Evolutionary conservation across 2,113 vertebrate genomes (phyloP), one percentile per base, ranked within the genome.

Genomic region (Psilopsiagon aymara): DNA sequence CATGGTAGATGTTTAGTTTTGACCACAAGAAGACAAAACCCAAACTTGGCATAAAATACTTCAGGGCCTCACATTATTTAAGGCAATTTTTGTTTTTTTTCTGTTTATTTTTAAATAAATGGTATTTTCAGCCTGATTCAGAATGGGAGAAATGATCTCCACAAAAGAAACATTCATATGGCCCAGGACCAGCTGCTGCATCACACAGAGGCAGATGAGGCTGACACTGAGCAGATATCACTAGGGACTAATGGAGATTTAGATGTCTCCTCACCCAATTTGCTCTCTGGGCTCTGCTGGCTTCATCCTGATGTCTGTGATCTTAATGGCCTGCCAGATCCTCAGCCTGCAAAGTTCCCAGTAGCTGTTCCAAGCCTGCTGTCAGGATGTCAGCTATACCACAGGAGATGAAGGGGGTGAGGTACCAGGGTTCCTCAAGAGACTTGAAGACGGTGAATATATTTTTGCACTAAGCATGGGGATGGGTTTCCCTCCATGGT

Each of bases 401-500:
- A 20, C 1, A 0, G 17, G 59, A 39, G 28, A 41, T 7, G 25
- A 74, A 53, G 7, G 0, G 31, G 7, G 9, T 46, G 55, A 78
- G 49, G 55, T 33, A 78, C 10, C 31, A 29, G 55, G 10, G 16
- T 16, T 0, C 0, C 10, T 10, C 0, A 0, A 52, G 53, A 52
- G 0, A 0, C 12, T 29, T 51, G 70, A 63, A 63, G 69, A 16
- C 0, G 5, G 15, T 12, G 14, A 62, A 75, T 31, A 6, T 24
- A 46, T 69, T 90, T 82, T 37, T 88, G 51, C 64, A 28, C 11
- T 0, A 0, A 67, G 23, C 33, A 37, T 1, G 1, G 51, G 44
- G 33, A 83, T 52, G 33, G n/a, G 8, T 51, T 75, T 55, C 33
- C 64, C 33, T 57, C 51, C 1, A 0, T 39, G 35, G 13, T 43